Evolutionary conservation across 2,113 vertebrate genomes (phyloP).

Genomic region (Arizona elegans): DNA sequence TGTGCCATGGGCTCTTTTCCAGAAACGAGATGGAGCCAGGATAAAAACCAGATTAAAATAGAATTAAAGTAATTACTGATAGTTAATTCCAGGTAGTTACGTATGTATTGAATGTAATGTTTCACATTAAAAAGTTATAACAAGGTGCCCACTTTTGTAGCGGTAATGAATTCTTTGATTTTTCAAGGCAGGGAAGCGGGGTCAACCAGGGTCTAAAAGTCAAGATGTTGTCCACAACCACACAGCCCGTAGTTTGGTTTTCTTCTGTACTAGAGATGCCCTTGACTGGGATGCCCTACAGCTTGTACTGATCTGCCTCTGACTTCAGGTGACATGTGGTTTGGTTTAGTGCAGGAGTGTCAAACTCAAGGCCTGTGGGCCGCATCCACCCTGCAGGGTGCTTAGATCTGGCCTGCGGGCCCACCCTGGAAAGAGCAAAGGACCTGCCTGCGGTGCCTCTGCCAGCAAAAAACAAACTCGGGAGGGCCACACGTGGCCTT

Average conservation of each 20-base stretch:
- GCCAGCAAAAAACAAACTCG: no score
- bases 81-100: neutral
- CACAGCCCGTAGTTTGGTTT: neutral
- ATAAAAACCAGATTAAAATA: neutral
- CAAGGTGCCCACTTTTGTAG: neutral
- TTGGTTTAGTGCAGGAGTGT: neutral
- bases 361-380: no score
- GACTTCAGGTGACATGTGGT: neutral
- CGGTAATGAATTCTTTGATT: neutral
- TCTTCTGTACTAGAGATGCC: neutral
- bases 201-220: neutral
- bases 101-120: neutral
- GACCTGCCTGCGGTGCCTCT: no score
- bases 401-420: no score
- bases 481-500: no score
- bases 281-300: neutral
- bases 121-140: neutral
- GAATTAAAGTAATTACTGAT: neutral
- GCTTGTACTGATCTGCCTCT: neutral
- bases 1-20: neutral
- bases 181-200: neutral
- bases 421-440: no score
- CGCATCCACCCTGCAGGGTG: no score
- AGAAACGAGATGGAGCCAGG: neutral
- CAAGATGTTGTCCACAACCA: neutral